These are phyloP conservation scores for Nephrotoma appendiculata DNA, from an alignment of 2,888 invertebrate genomes.

Conservation along the genomic window DNA sequence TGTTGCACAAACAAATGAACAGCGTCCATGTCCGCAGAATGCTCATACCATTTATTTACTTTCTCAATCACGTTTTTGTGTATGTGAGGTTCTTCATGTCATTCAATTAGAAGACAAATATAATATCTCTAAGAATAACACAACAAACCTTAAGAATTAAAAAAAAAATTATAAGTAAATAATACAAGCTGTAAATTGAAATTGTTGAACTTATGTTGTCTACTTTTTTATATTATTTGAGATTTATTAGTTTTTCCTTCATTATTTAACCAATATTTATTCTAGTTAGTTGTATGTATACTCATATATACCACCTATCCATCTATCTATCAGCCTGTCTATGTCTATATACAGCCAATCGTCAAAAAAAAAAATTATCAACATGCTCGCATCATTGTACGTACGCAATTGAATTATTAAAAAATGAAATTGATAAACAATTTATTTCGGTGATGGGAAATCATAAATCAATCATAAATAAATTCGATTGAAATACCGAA, in stretches of 20 bases:
- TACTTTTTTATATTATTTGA: not conserved
- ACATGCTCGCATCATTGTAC: not conserved
- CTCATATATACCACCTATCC: not conserved
- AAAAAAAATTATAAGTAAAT: not conserved
- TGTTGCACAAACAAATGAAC: too few relatives aligned
- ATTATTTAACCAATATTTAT: not conserved
- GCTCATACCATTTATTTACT: not conserved
- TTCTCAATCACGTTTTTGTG: not conserved
- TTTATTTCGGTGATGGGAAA: not conserved
- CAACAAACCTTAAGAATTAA: not conserved
- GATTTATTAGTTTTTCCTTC: not conserved
- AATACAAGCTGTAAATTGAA: not conserved
- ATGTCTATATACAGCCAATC: not conserved
- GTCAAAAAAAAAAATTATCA: not conserved
- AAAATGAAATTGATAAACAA: not conserved
- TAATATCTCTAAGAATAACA: not conserved
- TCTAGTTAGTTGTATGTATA: not conserved
- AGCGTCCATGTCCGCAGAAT: too few relatives aligned
- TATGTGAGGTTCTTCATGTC: not conserved
- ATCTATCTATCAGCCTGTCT: not conserved
- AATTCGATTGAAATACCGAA: not conserved
- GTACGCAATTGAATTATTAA: not conserved
- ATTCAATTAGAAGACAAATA: not conserved
- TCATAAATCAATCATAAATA: not conserved
- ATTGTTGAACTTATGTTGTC: not conserved